Conservation (phyloP, 2,797 vertebrate genomes). For the Mastacembelus armatus region DNA sequence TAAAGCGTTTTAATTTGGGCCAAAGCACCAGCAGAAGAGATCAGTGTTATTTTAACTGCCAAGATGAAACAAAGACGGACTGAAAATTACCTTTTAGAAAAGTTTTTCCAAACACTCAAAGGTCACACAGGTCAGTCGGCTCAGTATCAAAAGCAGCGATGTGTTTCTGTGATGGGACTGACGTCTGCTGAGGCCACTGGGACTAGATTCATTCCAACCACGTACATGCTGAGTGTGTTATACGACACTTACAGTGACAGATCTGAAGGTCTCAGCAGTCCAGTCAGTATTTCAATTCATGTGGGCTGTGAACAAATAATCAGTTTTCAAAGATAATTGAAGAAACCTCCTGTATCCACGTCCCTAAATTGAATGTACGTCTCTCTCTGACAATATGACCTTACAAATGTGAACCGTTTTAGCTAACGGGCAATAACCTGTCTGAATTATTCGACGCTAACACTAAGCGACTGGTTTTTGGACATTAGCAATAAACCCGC, state of each 20-base stretch:
- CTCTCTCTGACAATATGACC: constrained; percentile 34
- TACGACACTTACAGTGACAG: no score
- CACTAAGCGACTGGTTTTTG: constrained; percentile 15
- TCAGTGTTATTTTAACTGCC: constrained; percentile 5
- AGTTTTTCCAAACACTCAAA: background rate
- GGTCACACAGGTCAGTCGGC: no score
- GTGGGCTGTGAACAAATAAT: background rate
- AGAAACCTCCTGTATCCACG: no score
- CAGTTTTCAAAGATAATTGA: no score
- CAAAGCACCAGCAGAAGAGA: constrained; percentile 32
- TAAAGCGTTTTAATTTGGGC: constrained; percentile 11
- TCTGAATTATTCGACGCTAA: constrained; percentile 25
- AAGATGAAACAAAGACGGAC: background rate
- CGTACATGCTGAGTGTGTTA: no score
- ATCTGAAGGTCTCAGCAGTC: background rate
- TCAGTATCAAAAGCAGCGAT: no score
- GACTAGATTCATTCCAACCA: constrained; percentile 36
- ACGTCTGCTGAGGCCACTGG: constrained; percentile 60
- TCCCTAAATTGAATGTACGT: constrained; percentile 52
- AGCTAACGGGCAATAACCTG: constrained; percentile 20
- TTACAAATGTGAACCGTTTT: constrained; percentile 60
- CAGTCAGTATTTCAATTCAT: constrained; percentile 3
- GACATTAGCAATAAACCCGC: constrained; percentile 66
- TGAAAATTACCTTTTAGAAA: background rate
- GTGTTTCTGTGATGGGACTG: no score